Base-by-base conservation (phyloP, 1,140 invertebrate species). In the Macrostomum lignano region DNA sequence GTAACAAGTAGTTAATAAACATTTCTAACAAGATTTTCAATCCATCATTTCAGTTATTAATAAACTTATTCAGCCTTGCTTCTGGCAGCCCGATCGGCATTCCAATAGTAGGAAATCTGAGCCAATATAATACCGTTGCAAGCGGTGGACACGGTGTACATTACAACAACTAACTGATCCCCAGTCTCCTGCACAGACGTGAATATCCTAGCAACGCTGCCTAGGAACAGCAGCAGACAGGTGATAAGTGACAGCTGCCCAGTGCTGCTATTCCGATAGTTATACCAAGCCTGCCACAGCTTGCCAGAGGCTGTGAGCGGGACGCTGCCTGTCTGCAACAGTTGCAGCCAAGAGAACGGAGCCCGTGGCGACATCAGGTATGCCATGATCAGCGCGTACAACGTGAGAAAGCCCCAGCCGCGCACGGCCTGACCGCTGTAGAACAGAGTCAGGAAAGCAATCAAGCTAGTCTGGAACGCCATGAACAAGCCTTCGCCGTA, bases 161-260 rank as follows among this genome's bases (percentile, higher is more conserved):
- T 79, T 0, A 73, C 37, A 33, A 96, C 72, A 14, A 91, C 67
- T 29, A 78, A 67, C 1, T 39, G 47, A 47, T 98, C 91, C 11
- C 82, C 84, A 11, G 88, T 96, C 57, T 98, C 91, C 61, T 94
- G 81, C 30, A 93, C 69, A 0, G 84, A 91, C 14, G 91, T 98
- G 48, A 96, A 94, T 36, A 98, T 82, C 49, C 91, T 68, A 5
- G 82, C 81, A 9, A 74, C 42, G 4, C 78, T 75, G 11, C 91
- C 88, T 29, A 70, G 64, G 44, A 88, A 74, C 30, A 93, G 56
- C 51, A 94, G 58, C 3, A 72, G 66, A 29, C 72, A 66, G 1
- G 86, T 94, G 1, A 73, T 62, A 3, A 74, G 74, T 0, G 91
- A 93, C 25, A 98, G 54, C 49, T 96, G 86, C 0, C 91, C 91